A percentile compares a stretch with the other conserved stretches of the same genome.
Conservation (phyloP, 2,888 invertebrate species). For the Drosophila cracens region DNA sequence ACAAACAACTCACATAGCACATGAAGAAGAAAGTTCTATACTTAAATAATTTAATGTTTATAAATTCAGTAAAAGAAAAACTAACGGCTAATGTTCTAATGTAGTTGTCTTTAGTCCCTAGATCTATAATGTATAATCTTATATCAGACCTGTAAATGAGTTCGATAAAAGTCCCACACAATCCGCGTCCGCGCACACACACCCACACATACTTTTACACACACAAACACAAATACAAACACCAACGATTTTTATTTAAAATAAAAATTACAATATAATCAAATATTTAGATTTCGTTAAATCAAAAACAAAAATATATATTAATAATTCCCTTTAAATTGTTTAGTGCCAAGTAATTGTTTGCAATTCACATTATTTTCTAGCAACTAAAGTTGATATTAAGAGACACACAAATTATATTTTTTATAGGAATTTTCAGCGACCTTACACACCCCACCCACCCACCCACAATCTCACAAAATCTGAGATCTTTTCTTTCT, state of each 20-base stretch:
- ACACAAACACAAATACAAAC: slow-evolving; percentile 23
- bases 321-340: slow-evolving; percentile 27
- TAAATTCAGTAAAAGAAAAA: slow-evolving; percentile 39
- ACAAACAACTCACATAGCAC: slow-evolving; percentile 38
- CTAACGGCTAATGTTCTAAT: slow-evolving; percentile 60
- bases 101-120: slow-evolving; percentile 62
- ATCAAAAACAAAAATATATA: slow-evolving; percentile 14
- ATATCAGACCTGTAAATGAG: slow-evolving; percentile 50
- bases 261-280: slow-evolving; percentile 63
- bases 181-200: slow-evolving; percentile 11
- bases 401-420: slow-evolving; percentile 57
- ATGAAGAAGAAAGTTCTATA: slow-evolving; percentile 60
- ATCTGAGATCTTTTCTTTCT: slow-evolving; percentile 18
- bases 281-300: slow-evolving; percentile 46
- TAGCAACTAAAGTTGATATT: slow-evolving; percentile 48
- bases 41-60: slow-evolving; percentile 67
- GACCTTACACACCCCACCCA: slow-evolving; percentile 15
- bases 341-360: slow-evolving; percentile 71
- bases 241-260: slow-evolving; percentile 63
- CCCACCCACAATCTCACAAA: slow-evolving; percentile 27
- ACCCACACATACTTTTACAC: slow-evolving; percentile 7
- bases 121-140: slow-evolving; percentile 54
- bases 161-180: slow-evolving; percentile 40
- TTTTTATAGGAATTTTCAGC: slow-evolving; percentile 69
- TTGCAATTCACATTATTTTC: slow-evolving; percentile 49